A percentile compares a stretch with the other conserved stretches of the same genome.
Evolutionary conservation across 2,888 invertebrate species (phyloP).

Genomic region (Agrilus biguttatus): DNA sequence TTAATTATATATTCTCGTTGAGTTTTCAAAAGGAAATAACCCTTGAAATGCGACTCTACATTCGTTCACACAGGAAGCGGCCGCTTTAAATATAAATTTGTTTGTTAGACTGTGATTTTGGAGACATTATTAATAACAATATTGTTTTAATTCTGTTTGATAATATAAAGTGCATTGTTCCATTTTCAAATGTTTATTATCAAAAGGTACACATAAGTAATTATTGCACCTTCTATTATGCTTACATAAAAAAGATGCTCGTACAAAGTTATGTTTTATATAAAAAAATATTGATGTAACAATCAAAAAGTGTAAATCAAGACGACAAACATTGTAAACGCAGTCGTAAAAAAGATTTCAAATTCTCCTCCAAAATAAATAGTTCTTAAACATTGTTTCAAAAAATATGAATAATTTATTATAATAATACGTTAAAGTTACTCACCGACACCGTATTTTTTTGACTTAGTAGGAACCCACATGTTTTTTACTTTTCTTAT

Average conservation of each 20-base stretch:
- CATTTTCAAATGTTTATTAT: no score
- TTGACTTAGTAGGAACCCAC: conserved; percentile 61
- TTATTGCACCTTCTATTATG: no score
- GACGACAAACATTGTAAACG: conserved; percentile 5
- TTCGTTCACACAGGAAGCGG: no score
- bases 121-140: no score
- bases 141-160: no score
- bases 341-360: background rate
- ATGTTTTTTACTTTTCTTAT: conserved; percentile 28
- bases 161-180: no score
- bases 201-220: no score
- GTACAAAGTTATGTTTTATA: background rate
- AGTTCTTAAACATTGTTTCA: background rate
- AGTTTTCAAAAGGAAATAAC: conserved; percentile 25
- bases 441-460: conserved; percentile 65
- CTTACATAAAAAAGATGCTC: no score
- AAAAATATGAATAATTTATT: background rate
- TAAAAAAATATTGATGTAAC: conserved; percentile 7
- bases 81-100: no score
- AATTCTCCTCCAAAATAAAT: background rate
- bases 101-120: no score
- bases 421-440: conserved; percentile 12
- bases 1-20: conserved; percentile 26
- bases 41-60: conserved; percentile 16
- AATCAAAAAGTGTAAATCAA: conserved; percentile 10